phyloP scores from a whole-genome alignment of 2,797 vertebrate genomes.

The Ciconia nigra region DNA sequence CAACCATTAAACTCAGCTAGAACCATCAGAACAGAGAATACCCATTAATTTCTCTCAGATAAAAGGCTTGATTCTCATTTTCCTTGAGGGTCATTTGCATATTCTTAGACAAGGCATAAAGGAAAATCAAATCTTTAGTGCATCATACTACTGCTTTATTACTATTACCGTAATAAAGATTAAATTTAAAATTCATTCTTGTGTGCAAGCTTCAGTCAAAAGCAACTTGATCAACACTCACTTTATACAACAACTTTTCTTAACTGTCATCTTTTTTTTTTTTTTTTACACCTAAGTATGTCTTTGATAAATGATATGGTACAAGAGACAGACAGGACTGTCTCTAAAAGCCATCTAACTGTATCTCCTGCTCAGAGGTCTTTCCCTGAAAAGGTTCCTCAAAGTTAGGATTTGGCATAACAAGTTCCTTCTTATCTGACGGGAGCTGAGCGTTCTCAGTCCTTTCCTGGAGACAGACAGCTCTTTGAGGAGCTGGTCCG shows the following conservation, averaged over 20 bases:
- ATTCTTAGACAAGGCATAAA: not conserved
- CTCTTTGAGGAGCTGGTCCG: not conserved
- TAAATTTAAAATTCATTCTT: not conserved
- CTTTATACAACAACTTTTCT: not conserved
- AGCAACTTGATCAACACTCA: not conserved
- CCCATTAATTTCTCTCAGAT: not conserved
- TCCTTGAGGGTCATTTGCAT: not conserved
- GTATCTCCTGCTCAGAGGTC: not conserved
- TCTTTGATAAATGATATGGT: not conserved
- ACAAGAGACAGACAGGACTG: not conserved
- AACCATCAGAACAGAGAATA: not conserved
- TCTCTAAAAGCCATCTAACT: not conserved
- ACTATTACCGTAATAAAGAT: not conserved
- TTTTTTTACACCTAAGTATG: not conserved
- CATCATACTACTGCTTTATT: not conserved
- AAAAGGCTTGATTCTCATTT: not conserved
- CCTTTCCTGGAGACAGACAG: not conserved
- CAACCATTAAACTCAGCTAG: not conserved
- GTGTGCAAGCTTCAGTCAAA: not conserved
- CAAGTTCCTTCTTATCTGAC: not conserved
- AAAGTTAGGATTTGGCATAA: not conserved
- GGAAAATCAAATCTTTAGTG: not conserved
- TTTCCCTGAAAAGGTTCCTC: not conserved
- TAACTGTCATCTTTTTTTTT: accelerated
- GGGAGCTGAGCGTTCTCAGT: not conserved